Evolutionary conservation across 2,113 vertebrate genomes (phyloP).

Genomic region (Proterorhinus semilunaris): DNA sequence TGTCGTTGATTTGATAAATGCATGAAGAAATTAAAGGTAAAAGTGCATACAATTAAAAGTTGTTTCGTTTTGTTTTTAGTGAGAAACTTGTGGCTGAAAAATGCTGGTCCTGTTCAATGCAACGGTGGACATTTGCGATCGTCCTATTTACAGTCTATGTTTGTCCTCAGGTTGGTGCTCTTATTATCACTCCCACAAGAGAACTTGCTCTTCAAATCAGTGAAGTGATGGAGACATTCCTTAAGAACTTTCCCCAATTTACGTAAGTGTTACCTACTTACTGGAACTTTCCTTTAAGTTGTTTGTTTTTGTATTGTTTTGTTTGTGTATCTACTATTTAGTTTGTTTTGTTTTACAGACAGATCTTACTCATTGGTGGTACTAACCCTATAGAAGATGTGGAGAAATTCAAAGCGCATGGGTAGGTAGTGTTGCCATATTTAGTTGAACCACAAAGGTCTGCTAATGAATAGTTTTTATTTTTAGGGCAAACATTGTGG

Average conservation of each 20-base stretch:
- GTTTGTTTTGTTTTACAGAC: slow-evolving; percentile 72
- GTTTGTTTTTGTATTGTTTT: neutral
- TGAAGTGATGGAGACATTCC: slow-evolving; percentile 86
- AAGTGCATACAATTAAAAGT: too few relatives aligned
- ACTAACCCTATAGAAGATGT: slow-evolving; percentile 93
- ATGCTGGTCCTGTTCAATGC: neutral
- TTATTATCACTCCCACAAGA: slow-evolving; percentile 91
- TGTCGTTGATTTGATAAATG: too few relatives aligned
- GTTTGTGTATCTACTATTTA: neutral
- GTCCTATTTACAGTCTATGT: neutral
- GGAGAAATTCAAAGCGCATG: slow-evolving; percentile 84
- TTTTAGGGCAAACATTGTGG: slow-evolving; percentile 87
- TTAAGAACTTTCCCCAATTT: slow-evolving; percentile 85
- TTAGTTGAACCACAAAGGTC: neutral
- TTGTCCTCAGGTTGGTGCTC: slow-evolving; percentile 84
- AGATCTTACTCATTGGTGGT: slow-evolving; percentile 93
- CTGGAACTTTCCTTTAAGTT: neutral
- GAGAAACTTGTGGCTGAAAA: too few relatives aligned
- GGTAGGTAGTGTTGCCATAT: slow-evolving; percentile 70
- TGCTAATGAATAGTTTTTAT: neutral
- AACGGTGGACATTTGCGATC: neutral
- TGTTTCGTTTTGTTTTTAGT: too few relatives aligned
- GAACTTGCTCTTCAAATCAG: slow-evolving; percentile 93
- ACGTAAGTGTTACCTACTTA: slow-evolving; percentile 74
- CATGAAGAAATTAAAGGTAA: too few relatives aligned